Base-by-base conservation (phyloP, 2,113 vertebrate genomes). In the Columba livia region DNA sequence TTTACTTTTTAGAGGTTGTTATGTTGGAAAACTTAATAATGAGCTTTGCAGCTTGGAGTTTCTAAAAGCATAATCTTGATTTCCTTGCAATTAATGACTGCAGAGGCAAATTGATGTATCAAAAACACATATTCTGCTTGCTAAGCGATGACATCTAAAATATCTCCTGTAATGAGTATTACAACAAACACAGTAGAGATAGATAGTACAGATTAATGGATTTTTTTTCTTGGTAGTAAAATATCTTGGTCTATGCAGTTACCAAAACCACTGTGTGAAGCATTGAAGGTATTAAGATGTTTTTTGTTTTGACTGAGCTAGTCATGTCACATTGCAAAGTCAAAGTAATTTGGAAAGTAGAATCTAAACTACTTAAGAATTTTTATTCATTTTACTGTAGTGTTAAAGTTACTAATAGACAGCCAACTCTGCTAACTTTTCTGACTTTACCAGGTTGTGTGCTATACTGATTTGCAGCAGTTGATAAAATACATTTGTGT, bases 11-110 rank as follows among this genome's bases (percentile, higher is more conserved):
- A n/a, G 85, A 74, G 19, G 21, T 85, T 91, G 20, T 92, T 89
- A 44, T 53, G 24, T 86, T 78, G 67, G 66, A 91, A 93, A 94
- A 80, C 50, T 69, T 87, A 91, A 79, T 90, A 93, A 88, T 67
- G 82, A 93, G 79, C 38, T 86, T 79, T 80, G 29, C 60, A 51
- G 56, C 72, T 95, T 85, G 67, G 74, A 91, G 64, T 90, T 96
- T 96, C 72, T 36, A 65, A 47, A 79, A 94, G 71, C 73, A 21
- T 83, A 79, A 89, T 87, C 79, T 93, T 91, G 70, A 85, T 87
- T 96, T 94, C 78, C 40, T 79, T 95, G 65, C 75, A 93, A 88
- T 97, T 97, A 96, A 89, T 93, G 64, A 83, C 84, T 72, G 21
- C 48, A 79, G 50, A 74, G 66, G 73, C 71, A 88, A 94, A 90